Conservation (phyloP, 1,140 invertebrate species). For the Olivierus martensii region DNA sequence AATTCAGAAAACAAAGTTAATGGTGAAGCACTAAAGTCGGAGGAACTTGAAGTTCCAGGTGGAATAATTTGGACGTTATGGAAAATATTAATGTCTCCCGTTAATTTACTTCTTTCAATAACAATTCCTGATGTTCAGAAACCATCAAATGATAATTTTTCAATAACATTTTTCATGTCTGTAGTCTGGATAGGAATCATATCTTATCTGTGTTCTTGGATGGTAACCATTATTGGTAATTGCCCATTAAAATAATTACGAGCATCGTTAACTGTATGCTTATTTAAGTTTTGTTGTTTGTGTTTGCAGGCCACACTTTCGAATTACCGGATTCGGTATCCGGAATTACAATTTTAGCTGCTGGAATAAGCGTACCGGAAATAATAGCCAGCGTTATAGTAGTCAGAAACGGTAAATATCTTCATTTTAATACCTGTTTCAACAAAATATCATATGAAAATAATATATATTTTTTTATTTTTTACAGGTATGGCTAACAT, state of each 20-base stretch:
- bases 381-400: constrained; percentile 20
- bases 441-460: neutral
- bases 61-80: too few relatives aligned
- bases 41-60: too few relatives aligned
- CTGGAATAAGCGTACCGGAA: constrained; percentile 22
- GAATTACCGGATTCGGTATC: constrained; percentile 20
- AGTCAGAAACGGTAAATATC: constrained; percentile 15
- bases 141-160: too few relatives aligned
- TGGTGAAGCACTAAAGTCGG: too few relatives aligned
- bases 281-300: neutral
- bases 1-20: too few relatives aligned
- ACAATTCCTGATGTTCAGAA: too few relatives aligned
- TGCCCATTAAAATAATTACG: constrained; percentile 10
- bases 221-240: constrained; percentile 81
- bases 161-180: constrained; percentile 63
- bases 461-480: neutral
- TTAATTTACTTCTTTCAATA: too few relatives aligned
- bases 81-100: too few relatives aligned
- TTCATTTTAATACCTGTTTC: neutral
- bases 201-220: constrained; percentile 81
- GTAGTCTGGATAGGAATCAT: constrained; percentile 76
- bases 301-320: constrained; percentile 19
- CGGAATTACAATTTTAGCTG: constrained; percentile 22
- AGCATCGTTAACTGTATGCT: neutral
- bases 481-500: constrained; percentile 37